phyloP scores from a whole-genome alignment of 2,113 vertebrate species.

The Paramormyrops kingsleyae region DNA sequence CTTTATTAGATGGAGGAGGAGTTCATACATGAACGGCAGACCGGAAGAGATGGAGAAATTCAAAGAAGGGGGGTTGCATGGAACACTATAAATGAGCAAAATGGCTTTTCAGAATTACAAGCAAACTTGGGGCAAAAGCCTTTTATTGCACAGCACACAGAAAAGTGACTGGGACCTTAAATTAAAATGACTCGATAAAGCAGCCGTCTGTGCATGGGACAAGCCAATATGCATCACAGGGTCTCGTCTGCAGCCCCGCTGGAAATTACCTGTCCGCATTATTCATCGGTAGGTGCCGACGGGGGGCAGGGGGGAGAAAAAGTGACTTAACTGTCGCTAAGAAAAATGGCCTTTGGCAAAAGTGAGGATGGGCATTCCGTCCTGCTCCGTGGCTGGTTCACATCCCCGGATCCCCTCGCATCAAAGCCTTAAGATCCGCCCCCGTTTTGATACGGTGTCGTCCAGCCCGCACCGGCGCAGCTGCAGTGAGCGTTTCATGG shows the following conservation, averaged over 20 bases:
- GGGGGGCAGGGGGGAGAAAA: background rate
- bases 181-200: conserved; percentile 18
- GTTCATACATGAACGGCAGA: background rate
- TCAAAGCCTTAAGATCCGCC: background rate
- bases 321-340: background rate
- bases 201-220: conserved; percentile 3
- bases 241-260: background rate
- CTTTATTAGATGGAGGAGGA: background rate
- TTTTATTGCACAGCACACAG: conserved; percentile 19
- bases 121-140: background rate
- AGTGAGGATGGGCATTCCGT: background rate
- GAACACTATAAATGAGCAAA: background rate
- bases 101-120: background rate
- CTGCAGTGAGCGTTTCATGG: conserved; percentile 30
- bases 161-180: conserved; percentile 9
- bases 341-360: background rate
- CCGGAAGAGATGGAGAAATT: background rate
- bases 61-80: background rate
- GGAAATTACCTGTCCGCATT: conserved; percentile 11
- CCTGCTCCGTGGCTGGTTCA: background rate
- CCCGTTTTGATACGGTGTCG: background rate
- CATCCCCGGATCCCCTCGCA: background rate
- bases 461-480: background rate
- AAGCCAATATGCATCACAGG: conserved; percentile 4
- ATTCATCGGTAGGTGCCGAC: background rate